These are phyloP conservation scores for Eupeodes latifasciatus DNA, from an alignment of 2,888 invertebrate species.

Conservation along the genomic window DNA sequence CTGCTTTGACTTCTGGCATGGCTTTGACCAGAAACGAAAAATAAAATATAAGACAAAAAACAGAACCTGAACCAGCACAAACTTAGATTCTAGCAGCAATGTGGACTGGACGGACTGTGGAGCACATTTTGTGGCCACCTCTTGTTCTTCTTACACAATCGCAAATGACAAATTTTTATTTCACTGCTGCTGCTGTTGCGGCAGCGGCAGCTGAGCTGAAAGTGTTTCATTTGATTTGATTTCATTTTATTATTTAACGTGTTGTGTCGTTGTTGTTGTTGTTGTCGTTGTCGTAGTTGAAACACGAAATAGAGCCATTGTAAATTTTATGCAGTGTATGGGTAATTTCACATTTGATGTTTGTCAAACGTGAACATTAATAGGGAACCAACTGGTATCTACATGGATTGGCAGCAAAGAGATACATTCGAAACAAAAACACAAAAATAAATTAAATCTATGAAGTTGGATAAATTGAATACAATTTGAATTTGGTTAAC, in stretches of 20 bases:
- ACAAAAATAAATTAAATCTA: conserved; percentile 2
- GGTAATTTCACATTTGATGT: conserved; percentile 14
- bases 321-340: conserved; percentile 16
- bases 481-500: background rate
- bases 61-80: conserved; percentile 2
- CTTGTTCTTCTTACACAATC: conserved; percentile 62
- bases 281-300: background rate
- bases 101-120: background rate
- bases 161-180: conserved; percentile 62
- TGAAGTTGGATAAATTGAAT: conserved; percentile 17
- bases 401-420: background rate
- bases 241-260: conserved; percentile 38
- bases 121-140: conserved; percentile 52
- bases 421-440: background rate
- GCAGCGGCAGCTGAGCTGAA: conserved; percentile 19
- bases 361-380: conserved; percentile 21
- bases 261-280: conserved; percentile 4
- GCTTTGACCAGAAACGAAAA: conserved; percentile 6
- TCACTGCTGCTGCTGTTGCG: background rate
- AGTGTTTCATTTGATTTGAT: conserved; percentile 50
- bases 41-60: background rate
- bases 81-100: background rate
- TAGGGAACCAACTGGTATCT: conserved; percentile 14
- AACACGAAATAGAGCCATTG: background rate
- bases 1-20: conserved; percentile 13